A percentile compares a stretch with the other conserved stretches of the same genome.
These are phyloP conservation scores for Mnemiopsis leidyi DNA, from an alignment of 37 sponge, comb jelly and placozoan species.

Conservation along the genomic window DNA sequence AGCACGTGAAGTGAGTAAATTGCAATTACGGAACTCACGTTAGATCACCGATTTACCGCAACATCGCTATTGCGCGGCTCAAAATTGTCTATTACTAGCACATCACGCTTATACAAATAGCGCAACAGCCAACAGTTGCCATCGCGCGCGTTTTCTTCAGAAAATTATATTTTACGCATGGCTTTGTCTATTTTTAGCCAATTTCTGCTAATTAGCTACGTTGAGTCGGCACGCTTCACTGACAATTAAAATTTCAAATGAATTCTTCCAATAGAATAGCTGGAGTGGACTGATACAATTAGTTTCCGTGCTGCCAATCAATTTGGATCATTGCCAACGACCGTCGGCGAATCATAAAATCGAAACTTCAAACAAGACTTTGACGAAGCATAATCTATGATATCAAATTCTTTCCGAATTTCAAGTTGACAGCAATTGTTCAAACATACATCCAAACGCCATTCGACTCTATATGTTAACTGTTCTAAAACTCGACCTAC, in stretches of 20 bases:
- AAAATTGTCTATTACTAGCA: background rate
- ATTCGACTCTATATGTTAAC: too few species aligned
- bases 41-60: background rate
- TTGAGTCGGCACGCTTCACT: background rate
- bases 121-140: background rate
- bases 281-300: too few species aligned
- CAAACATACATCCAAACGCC: too few species aligned
- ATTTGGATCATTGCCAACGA: too few species aligned
- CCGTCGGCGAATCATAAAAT: too few species aligned
- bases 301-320: too few species aligned
- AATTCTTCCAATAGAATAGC: background rate
- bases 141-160: background rate
- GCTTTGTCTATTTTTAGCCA: background rate
- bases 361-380: too few species aligned
- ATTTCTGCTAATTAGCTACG: background rate
- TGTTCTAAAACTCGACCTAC: too few species aligned
- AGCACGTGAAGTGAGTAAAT: background rate
- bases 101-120: background rate
- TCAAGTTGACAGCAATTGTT: too few species aligned
- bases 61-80: background rate
- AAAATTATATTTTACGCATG: background rate
- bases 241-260: background rate
- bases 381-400: too few species aligned
- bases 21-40: background rate
- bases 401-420: too few species aligned